A percentile compares a stretch with the other conserved stretches of the same genome.
Conservation (phyloP, 2,888 invertebrate species). For the Abscondita cerata region DNA sequence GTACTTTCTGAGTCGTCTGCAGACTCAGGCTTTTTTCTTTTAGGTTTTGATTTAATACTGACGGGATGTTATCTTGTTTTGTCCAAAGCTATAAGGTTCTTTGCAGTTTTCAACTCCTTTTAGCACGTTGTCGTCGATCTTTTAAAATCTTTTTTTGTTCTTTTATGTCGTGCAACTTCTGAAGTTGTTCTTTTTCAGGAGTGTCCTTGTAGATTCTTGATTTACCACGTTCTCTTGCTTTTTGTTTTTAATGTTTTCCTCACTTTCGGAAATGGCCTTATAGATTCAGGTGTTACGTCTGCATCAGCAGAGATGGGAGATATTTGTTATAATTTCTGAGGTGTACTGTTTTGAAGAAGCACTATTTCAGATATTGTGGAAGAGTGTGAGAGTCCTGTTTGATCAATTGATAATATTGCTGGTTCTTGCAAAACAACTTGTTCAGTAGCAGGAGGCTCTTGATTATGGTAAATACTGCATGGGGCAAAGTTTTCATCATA, state of each 20-base stretch:
- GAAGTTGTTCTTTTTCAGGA: not conserved
- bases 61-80: not conserved
- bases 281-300: too few relatives aligned
- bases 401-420: too few relatives aligned
- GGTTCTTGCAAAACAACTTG: too few relatives aligned
- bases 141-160: not conserved
- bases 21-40: too few relatives aligned
- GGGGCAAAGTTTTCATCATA: not conserved
- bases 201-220: not conserved
- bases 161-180: too few relatives aligned
- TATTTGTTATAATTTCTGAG: not conserved
- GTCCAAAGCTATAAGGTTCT: not conserved
- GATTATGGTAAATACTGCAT: not conserved
- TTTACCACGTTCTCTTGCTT: not conserved
- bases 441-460: too few relatives aligned
- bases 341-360: not conserved
- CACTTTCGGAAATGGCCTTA: too few relatives aligned
- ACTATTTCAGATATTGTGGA: not conserved
- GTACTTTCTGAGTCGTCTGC: not conserved
- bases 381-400: not conserved
- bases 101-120: too few relatives aligned
- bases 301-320: not conserved
- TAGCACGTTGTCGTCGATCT: not conserved
- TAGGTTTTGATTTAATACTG: too few relatives aligned
- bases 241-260: not conserved